These are phyloP conservation scores for Atrina japonica DNA, from an alignment of 2,888 invertebrate species.

Conservation along the genomic window DNA sequence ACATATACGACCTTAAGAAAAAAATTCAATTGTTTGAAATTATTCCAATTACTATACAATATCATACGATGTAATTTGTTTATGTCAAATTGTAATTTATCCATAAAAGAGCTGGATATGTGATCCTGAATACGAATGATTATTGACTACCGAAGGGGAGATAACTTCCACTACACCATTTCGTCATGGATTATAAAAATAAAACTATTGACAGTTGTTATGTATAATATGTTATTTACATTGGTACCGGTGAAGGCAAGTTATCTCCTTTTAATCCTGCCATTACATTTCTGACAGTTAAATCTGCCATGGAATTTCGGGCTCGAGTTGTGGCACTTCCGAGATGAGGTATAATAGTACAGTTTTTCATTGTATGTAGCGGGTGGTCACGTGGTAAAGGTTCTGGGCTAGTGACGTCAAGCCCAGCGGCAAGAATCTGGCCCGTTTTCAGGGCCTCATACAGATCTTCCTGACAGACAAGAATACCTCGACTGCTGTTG, in stretches of 20 bases:
- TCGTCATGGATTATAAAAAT: too few species aligned
- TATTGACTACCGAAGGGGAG: too few species aligned
- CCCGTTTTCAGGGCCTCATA: conserved; percentile 87
- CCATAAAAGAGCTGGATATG: too few species aligned
- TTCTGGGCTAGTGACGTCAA: conserved; percentile 96
- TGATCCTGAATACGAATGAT: too few species aligned
- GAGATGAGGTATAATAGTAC: conserved; percentile 92
- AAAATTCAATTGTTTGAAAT: too few species aligned
- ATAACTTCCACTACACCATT: too few species aligned
- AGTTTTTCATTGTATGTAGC: conserved; percentile 89
- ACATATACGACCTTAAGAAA: too few species aligned
- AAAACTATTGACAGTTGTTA: too few species aligned
- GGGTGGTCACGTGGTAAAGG: conserved; percentile 91
- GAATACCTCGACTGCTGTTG: conserved; percentile 88
- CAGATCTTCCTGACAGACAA: conserved; percentile 88
- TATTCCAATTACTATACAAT: too few species aligned
- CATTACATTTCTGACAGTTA: conserved; percentile 90
- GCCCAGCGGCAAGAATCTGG: conserved; percentile 90
- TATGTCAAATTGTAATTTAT: too few species aligned
- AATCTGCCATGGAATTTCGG: conserved; percentile 88
- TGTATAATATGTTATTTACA: too few species aligned
- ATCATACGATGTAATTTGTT: too few species aligned
- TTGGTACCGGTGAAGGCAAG: conserved; percentile 11
- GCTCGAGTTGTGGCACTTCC: conserved; percentile 91
- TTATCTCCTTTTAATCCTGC: conserved; percentile 81